Evolutionary conservation across 1,140 invertebrate species (phyloP), one percentile per base, ranked within the genome.

Genomic region (Pissodes strobi): DNA sequence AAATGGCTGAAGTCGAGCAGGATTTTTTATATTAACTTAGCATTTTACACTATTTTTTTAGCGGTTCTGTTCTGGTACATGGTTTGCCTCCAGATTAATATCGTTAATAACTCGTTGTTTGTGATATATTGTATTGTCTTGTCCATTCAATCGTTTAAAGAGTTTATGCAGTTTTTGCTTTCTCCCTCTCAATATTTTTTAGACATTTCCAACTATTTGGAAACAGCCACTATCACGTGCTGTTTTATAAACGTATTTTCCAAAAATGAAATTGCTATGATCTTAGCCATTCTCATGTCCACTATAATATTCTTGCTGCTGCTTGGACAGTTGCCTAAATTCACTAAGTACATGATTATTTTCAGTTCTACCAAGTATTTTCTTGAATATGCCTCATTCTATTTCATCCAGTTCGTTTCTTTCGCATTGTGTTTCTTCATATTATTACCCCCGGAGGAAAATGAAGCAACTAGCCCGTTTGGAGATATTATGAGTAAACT

Each of bases 401-500:
- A 71, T 27, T 69, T 71, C 27, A 64, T 71, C 15, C 67, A 69
- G 58, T 71, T 71, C 23, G 18, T 69, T 8, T 66, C 67, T 0
- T 71, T 71, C 34, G 64, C 69, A 0, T 37, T 71, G n/a, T 67
- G 67, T 52, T 71, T 71, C 45, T 69, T 67, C 39, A 71, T 71
- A 30, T 49, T 71, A 9, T 51, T 69, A 6, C 55, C 69, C 1
- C 18, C 66, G 18, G 23, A 37, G 19, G 13, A 34, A 46, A 58
- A 21, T 43, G 55, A 21, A 37, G 5, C 12, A 18, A 18, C n/a
- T 17, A 52, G 34, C 15, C 4, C 27, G 1, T 22, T 51, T 1
- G 41, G 37, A 17, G 27, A 55, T n/a, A 49, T 71, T 41, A 43
- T 46, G 0, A 34, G 64, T 21, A 68, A 58, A 12, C 43, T 71